A percentile compares a stretch with the other conserved stretches of the same genome.
Evolutionary conservation across 2,888 invertebrate species (phyloP).

Genomic region (Macrosiphum euphorbiae): DNA sequence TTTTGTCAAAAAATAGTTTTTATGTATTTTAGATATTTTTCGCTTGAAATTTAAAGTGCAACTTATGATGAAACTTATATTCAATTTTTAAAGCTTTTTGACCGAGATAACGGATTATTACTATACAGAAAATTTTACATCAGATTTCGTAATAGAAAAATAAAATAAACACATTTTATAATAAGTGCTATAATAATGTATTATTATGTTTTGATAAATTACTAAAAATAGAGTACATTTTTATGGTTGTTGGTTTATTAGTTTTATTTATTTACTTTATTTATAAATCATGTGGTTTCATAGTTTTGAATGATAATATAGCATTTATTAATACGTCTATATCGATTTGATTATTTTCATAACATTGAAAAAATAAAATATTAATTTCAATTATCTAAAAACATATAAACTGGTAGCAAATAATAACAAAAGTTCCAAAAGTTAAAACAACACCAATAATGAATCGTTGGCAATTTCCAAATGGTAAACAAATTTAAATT

Average conservation of each 20-base stretch:
- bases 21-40: not conserved
- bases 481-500: not conserved
- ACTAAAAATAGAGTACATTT: not conserved
- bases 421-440: not conserved
- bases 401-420: not conserved
- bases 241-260: not conserved
- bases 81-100: not conserved
- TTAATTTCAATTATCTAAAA: not conserved
- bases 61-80: not conserved
- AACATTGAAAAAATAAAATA: not conserved
- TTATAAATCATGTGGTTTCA: not conserved
- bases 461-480: not conserved
- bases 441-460: not conserved
- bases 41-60: not conserved
- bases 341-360: not conserved
- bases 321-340: not conserved
- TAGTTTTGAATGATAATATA: not conserved
- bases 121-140: not conserved
- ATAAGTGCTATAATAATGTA: not conserved
- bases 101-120: not conserved
- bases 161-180: not conserved
- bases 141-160: not conserved
- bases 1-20: not conserved
- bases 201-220: constrained; percentile 2
- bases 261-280: not conserved